Base-by-base conservation (phyloP, 2,888 invertebrate species). In the Conchocele bisecta region DNA sequence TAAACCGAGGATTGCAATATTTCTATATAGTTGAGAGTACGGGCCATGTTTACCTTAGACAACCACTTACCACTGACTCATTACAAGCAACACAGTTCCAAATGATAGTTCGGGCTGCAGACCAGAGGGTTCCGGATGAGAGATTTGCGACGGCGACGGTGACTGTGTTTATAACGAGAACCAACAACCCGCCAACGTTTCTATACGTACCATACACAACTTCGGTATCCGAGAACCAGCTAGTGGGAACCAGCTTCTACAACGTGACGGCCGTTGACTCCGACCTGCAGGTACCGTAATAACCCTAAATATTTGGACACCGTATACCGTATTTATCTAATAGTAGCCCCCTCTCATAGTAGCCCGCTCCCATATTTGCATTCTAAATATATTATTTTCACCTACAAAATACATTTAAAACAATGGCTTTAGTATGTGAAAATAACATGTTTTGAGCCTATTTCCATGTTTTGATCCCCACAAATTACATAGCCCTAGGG, bases 1-100 rank as follows among this genome's bases (percentile, higher is more conserved):
- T 79, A 51, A 81, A 78, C 71, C 74, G 76, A 39, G 83, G 83
- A 6, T 67, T 84, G 39, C 71, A 84, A 24, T 89, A 83, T 68
- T 89, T 89, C 85, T 87, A 83, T 74, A 84, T 89, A 53, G 77
- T 85, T 29, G 79, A 79, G 53, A 74, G 81, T 29, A 74, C 75
- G 37, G 88, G 89, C 2, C 59, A 69, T 11, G 82, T 89, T n/a
- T 84, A 83, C 66, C 81, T 89, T 41, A 84, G 81, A 56, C 76
- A 82, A 50, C 78, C 86, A 15, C 73, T 88, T 17, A 70, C 70
- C 3, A 80, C 75, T 9, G 81, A 86, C n/a, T 22, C 53, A 22
- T 64, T 60, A 28, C 59, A 70, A 39, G 67, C 69, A 26, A 54
- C 24, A 46, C 61, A 63, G 33, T 84, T 74, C 50, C 68, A 51